These are phyloP conservation scores for Entomobrya multifasciata DNA, from an alignment of 2,888 invertebrate genomes.

Conservation along the genomic window DNA sequence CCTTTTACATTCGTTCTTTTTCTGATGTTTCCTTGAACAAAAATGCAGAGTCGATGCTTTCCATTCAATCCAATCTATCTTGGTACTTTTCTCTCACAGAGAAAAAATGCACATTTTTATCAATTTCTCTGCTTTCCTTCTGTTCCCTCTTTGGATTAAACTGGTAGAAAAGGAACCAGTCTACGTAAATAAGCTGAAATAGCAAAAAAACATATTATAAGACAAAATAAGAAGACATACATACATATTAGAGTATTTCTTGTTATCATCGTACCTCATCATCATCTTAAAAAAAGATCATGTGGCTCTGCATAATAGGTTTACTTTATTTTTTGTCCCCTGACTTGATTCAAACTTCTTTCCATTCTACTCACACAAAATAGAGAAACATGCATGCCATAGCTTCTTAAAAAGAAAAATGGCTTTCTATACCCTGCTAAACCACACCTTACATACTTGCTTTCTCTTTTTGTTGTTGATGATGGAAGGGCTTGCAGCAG, in stretches of 20 bases:
- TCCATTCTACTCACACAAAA: neutral
- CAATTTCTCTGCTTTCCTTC: neutral
- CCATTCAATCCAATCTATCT: constrained; percentile 36
- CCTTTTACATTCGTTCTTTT: constrained; percentile 6
- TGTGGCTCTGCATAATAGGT: neutral
- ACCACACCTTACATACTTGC: no score
- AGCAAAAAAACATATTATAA: constrained; percentile 6
- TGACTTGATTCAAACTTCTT: neutral
- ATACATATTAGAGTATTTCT: neutral
- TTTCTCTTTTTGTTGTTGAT: neutral
- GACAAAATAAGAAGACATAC: no score
- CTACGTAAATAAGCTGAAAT: neutral
- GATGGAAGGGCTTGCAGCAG: neutral
- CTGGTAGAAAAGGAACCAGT: neutral
- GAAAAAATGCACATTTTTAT: neutral
- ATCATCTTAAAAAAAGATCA: constrained; percentile 16
- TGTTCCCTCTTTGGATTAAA: neutral
- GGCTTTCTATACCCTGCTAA: no score
- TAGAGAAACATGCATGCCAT: neutral
- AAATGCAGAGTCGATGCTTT: neutral
- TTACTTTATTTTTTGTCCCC: no score
- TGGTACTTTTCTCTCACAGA: neutral
- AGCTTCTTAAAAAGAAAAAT: neutral
- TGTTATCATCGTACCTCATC: neutral
- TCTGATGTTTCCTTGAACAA: neutral